Evolutionary conservation across 2,113 vertebrate genomes (phyloP).

Genomic region (Tauraco erythrolophus): DNA sequence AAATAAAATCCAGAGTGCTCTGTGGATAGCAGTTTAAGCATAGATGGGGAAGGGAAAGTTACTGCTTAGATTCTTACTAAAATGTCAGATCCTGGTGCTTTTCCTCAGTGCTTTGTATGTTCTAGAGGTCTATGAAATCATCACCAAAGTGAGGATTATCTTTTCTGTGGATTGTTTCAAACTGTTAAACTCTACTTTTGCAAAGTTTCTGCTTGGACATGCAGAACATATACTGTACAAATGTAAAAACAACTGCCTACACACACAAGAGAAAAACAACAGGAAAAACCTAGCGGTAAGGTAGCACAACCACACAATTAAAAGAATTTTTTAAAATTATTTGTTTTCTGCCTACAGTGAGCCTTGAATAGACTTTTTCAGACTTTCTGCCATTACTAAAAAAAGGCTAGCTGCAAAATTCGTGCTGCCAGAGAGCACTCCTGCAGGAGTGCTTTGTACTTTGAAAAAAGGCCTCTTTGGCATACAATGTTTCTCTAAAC

Average conservation of each 20-base stretch:
- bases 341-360: not conserved
- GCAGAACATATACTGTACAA: not conserved
- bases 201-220: not conserved
- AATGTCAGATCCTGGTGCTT: not conserved
- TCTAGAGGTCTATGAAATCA: not conserved
- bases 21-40: not conserved
- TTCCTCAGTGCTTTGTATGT: not conserved
- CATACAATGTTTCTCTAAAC: not conserved
- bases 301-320: not conserved
- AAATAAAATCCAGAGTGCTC: not conserved
- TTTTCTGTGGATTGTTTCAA: not conserved
- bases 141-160: not conserved
- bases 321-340: not conserved
- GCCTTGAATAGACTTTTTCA: not conserved
- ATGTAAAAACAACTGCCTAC: not conserved
- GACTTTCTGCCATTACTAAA: not conserved
- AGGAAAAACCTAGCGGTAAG: not conserved
- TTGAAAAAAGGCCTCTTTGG: not conserved
- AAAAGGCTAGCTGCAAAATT: not conserved
- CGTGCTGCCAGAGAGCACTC: not conserved
- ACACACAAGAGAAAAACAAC: not conserved
- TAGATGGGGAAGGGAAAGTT: not conserved
- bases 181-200: not conserved
- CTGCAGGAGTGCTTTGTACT: not conserved
- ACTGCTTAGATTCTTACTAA: not conserved